These are phyloP conservation scores for Nylanderia fulva DNA, from an alignment of 1,140 invertebrate species.

Conservation along the genomic window DNA sequence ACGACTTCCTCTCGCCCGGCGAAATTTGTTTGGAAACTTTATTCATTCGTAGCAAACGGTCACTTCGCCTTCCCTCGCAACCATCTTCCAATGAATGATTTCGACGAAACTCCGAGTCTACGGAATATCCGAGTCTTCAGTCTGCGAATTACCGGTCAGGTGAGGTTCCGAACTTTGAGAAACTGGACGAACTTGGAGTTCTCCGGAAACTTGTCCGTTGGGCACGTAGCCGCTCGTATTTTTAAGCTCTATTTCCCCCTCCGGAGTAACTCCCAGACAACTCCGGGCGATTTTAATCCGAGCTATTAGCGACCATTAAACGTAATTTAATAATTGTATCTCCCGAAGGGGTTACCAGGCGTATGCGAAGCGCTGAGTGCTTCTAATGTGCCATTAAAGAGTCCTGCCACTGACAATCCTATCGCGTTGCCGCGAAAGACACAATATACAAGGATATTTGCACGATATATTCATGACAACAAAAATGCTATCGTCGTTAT, in stretches of 20 bases:
- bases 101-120: slow-evolving; percentile 35
- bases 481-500: slow-evolving; percentile 50
- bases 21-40: slow-evolving; percentile 62
- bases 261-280: slow-evolving; percentile 13
- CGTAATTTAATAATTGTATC: slow-evolving; percentile 51
- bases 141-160: slow-evolving; percentile 44
- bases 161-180: slow-evolving; percentile 36
- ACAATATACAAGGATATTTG: not conserved
- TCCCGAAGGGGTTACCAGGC: slow-evolving; percentile 3
- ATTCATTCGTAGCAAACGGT: slow-evolving; percentile 55
- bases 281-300: slow-evolving; percentile 35
- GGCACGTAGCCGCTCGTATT: slow-evolving; percentile 46
- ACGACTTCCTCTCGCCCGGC: slow-evolving; percentile 23
- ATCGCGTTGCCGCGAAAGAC: not conserved
- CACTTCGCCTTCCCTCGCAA: not conserved
- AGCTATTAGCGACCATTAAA: slow-evolving; percentile 39
- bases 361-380: slow-evolving; percentile 43
- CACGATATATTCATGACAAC: slow-evolving; percentile 10
- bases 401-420: slow-evolving; percentile 20
- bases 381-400: slow-evolving; percentile 56
- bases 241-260: slow-evolving; percentile 11
- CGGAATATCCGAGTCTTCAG: not conserved
- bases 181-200: slow-evolving; percentile 27
- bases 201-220: slow-evolving; percentile 29
- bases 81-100: slow-evolving; percentile 46